Evolutionary conservation across 1,140 invertebrate species (phyloP), one percentile per base, ranked within the genome.

Genomic region (Aphaenogaster rudis): DNA sequence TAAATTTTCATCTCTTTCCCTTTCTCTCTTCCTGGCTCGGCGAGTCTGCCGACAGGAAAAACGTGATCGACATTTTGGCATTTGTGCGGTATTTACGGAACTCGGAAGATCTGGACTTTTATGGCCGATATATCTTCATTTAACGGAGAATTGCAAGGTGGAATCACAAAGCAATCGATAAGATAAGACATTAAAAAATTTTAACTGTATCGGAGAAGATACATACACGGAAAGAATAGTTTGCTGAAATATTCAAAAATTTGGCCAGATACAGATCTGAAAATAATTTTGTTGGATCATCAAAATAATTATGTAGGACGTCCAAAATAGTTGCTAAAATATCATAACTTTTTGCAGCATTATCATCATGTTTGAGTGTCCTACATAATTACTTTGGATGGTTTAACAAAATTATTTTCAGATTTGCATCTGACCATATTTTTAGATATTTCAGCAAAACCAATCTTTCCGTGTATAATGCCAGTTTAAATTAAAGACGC

Each of bases 1-100:
- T 76, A 84, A 76, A 84, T 84, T 84, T 84, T 71, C 17, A 76
- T 42, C 13, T 74, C 67, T 59, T 59, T 42, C n/a, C 36, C 33
- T 79, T 69, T 72, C 39, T 50, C 42, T 50, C 42, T 33, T 36
- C 28, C 6, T 9, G 28, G 36, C 36, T 57, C 15, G 48, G 50
- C 15, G 13, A 36, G 3, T 21, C n/a, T 52, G 3, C 11, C 63
- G 39, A 42, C 21, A 63, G 15, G 42, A 69, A 67, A 50, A 33
- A 36, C 6, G 15, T 33, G 39, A 57, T 57, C 15, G 21, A 57
- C 28, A 81, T 15, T 81, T 45, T 81, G 28, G 9, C 13, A 57
- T 71, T 71, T 54, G 8, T 33, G 17, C 2, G 17, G 11, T 76
- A 48, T 82, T 59, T 74, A 36, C 13, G 8, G 57, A 57, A 21